Conservation (phyloP, 2,113 vertebrate species). For the Nibea albiflora region DNA sequence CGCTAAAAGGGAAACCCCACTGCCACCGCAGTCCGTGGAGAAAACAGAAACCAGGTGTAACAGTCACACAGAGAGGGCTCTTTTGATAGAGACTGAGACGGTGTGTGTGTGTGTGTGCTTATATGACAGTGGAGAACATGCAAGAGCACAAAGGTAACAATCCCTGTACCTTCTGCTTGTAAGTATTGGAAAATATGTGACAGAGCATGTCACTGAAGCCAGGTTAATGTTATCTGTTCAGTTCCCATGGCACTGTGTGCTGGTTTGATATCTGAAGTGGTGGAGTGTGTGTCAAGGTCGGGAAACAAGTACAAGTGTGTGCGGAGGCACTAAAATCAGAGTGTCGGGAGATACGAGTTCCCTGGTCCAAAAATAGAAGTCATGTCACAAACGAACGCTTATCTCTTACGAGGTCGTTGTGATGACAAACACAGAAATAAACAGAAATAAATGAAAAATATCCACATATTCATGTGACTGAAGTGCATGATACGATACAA, state of each 20-base stretch:
- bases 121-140: conserved; percentile 54
- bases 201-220: conserved; percentile 55
- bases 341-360: conserved; percentile 17
- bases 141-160: conserved; percentile 75
- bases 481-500: not conserved
- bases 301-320: conserved; percentile 43
- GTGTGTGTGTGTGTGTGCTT: conserved; percentile 15
- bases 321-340: conserved; percentile 9
- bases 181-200: conserved; percentile 72
- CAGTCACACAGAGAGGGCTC: conserved; percentile 69
- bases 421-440: conserved; percentile 1
- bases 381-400: conserved; percentile 14
- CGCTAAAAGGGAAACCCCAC: conserved; percentile 74
- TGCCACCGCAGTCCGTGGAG: conserved; percentile 59
- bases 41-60: conserved; percentile 82
- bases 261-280: conserved; percentile 51
- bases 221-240: conserved; percentile 71
- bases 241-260: conserved; percentile 63
- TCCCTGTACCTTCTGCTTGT: conserved; percentile 55
- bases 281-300: conserved; percentile 47
- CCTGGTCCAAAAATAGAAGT: conserved; percentile 27
- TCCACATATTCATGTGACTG: not conserved
- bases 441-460: not conserved
- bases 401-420: not conserved
- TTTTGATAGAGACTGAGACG: conserved; percentile 52